phyloP scores from a whole-genome alignment of 1,140 invertebrate species.

The Drosophila burlai region DNA sequence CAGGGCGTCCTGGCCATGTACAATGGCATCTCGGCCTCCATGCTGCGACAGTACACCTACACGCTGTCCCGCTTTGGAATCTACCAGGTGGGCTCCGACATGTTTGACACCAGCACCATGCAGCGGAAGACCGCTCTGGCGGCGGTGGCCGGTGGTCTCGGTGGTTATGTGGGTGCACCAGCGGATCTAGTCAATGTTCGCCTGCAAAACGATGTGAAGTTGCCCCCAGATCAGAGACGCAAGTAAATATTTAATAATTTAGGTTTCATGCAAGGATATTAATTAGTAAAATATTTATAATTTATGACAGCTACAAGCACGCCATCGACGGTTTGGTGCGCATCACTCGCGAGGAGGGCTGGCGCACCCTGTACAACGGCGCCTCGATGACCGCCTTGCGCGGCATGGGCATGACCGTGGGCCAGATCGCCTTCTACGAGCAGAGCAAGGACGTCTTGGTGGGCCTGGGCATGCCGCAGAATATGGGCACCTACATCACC shows the following conservation, averaged over 20 bases:
- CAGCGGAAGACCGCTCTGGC: constrained; percentile 34
- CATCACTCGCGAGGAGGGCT: constrained; percentile 94
- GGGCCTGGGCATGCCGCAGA: constrained; percentile 14
- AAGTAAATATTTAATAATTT: constrained; percentile 88
- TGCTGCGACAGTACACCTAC: constrained; percentile 68
- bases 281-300: constrained; percentile 85
- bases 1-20: constrained; percentile 86
- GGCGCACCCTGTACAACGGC: constrained; percentile 92
- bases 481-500: constrained; percentile 73
- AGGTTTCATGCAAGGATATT: background rate
- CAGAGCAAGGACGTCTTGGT: constrained; percentile 86
- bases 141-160: constrained; percentile 30
- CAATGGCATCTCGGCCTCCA: constrained; percentile 64
- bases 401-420: constrained; percentile 97
- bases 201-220: constrained; percentile 65
- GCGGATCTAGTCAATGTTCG: constrained; percentile 68
- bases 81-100: constrained; percentile 36
- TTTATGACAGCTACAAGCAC: constrained; percentile 97
- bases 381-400: constrained; percentile 95
- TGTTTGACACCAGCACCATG: constrained; percentile 58
- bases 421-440: constrained; percentile 98
- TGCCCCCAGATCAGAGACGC: constrained; percentile 73
- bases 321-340: constrained; percentile 95
- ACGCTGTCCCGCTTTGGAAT: constrained; percentile 62
- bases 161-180: constrained; percentile 57